Base-by-base conservation (phyloP, 1,140 invertebrate genomes). In the Drosophila rufa region DNA sequence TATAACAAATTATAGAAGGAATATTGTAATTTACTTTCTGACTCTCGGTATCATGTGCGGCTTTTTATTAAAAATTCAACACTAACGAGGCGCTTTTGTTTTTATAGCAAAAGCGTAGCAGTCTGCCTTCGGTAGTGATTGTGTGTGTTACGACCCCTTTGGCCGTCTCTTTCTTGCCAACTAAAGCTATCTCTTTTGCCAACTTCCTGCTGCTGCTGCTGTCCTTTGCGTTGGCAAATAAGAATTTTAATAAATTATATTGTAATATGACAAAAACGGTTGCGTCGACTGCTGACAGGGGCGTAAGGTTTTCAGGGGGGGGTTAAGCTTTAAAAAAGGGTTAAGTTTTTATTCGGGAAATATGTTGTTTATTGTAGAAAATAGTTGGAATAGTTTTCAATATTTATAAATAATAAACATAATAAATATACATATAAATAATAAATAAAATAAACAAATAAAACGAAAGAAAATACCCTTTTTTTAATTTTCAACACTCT, bases 241-340 rank as follows among this genome's bases (percentile, higher is more conserved):
- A 69, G 85, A 89, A 90, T 89, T 90, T 89, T 89, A 89, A 89
- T 89, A 89, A 89, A 89, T 84, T 79, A 84, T 90, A 73, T 76
- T 57, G 75, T 69, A 79, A 84, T 84, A 89, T 87, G 77, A 78
- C 82, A 79, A 79, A 80, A 86, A 85, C 53, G 75, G 43, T 51
- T 50, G 56, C 43, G 30, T 74, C 48, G 75, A 30, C 71, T 22
- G 14, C 50, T 14, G 27, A 2, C 59, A 62, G 33, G 8, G 57
- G 38, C 71, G 74, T 76, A 55, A 38, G 61, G 2, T 7, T n/a
- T 15, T 14, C 11, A 51, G 30, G 4, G 62, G 19, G 6, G 66
- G n/a, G 45, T 3, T 46, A 14, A 55, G 47, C 12, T 17, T 17
- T 6, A 19, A 38, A 11, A 33, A 1, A 12, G 17, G 33, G 22